Base-by-base conservation (phyloP, 2,797 vertebrate species). In the Coracias cyanogaster region DNA sequence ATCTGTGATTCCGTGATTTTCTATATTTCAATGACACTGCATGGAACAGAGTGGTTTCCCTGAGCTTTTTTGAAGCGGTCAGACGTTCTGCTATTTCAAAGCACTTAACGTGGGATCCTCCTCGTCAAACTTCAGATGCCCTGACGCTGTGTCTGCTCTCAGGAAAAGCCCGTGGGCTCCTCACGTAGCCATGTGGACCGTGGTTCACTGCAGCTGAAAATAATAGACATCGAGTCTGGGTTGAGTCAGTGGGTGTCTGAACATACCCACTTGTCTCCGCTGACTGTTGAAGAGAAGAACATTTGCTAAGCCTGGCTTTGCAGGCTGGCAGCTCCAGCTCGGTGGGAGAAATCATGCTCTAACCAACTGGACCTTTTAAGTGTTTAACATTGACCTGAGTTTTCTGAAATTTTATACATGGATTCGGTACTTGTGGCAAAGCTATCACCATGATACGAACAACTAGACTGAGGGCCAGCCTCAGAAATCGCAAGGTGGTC, bases 151-250 rank as follows among this genome's bases (percentile, higher is more conserved):
- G 37, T 33, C 21, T 21, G 1, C 43, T 54, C 60, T 64, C 55
- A 65, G 77, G 35, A 35, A 54, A 10, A 90, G 26, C 52, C 58
- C 41, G 35, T 49, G 48, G 31, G 43, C 37, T 76, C 41, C 55
- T 55, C 5, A 2, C 9, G 12, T 39, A 31, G 51, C 11, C 7
- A 15, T 57, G 35, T 33, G 46, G 83, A 9, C 15, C 10, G 14
- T 46, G 48, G 31, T 61, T 72, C 26, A 15, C n/a, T 35, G 45
- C 39, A 90, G 39, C 26, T 69, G 41, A 60, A 69, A 87, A 43
- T 43, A 64, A 45, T 5, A 43, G 46, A 5, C 39, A 15, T 10
- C 0, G 0, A 54, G 48, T 24, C 15, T 64, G 45, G 26, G 14
- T 29, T 62, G 48, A 66, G 20, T n/a, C 21, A 10, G 7, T 16